Percentiles rank a stretch among this genome's conserved stretches.
Evolutionary conservation across 2,888 invertebrate species (phyloP).

Genomic region (Phragmatobia fuliginosa): DNA sequence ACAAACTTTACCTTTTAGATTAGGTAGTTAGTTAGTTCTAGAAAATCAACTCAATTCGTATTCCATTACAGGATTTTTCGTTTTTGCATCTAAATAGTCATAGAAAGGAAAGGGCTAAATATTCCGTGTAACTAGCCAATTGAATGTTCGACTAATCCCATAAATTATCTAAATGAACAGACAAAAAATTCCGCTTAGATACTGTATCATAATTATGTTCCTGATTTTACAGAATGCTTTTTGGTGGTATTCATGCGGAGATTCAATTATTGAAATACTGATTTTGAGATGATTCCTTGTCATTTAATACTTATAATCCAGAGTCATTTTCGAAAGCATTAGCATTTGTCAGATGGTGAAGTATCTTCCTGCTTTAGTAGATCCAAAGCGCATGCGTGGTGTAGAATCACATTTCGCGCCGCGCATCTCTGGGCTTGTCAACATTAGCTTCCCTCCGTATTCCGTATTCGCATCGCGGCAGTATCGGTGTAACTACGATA

Average conservation of each 20-base stretch:
- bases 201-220: not conserved
- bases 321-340: constrained; percentile 17
- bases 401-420: constrained; percentile 38
- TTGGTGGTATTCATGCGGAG: too few species aligned
- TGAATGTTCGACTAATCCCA: not conserved
- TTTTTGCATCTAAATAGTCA: too few species aligned
- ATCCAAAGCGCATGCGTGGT: constrained; percentile 45
- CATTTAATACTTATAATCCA: not conserved
- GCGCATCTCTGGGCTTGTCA: constrained; percentile 58
- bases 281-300: not conserved
- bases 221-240: not conserved
- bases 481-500: constrained; percentile 69
- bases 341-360: not conserved
- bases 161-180: too few species aligned
- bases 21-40: too few species aligned
- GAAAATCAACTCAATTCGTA: too few species aligned
- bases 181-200: not conserved
- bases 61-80: too few species aligned
- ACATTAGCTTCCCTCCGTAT: constrained; percentile 53
- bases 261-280: not conserved
- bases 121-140: not conserved
- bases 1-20: too few species aligned
- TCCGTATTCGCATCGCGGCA: constrained; percentile 48
- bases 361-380: not conserved
- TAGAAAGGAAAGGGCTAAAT: not conserved